These are phyloP conservation scores for Pygoscelis adeliae DNA, from an alignment of 2,113 vertebrate species.

Conservation along the genomic window DNA sequence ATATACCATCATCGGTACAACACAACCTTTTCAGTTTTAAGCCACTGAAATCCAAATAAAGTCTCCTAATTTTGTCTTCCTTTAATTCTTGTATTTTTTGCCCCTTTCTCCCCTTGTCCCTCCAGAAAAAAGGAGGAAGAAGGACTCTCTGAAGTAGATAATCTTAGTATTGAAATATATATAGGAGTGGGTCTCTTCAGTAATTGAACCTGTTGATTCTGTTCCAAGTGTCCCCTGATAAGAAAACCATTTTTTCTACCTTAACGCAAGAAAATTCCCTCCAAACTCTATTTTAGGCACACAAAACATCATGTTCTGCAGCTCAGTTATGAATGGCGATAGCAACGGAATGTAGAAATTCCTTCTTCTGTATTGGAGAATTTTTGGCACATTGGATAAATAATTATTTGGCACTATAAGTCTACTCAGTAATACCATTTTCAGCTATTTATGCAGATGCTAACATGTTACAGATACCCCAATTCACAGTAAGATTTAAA, in stretches of 20 bases:
- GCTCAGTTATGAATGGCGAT: background rate
- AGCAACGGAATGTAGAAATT: background rate
- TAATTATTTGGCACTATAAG: background rate
- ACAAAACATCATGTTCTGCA: background rate
- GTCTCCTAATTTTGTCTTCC: background rate
- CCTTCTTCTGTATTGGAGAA: background rate
- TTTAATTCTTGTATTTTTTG: background rate
- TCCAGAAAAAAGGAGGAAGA: background rate
- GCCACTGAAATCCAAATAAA: background rate
- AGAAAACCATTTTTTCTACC: background rate
- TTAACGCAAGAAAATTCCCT: background rate
- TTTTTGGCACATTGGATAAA: conserved; percentile 6
- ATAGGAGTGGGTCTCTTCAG: background rate
- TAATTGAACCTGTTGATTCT: background rate
- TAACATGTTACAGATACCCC: background rate
- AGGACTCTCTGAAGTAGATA: background rate
- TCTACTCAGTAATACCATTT: background rate
- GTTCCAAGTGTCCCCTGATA: background rate
- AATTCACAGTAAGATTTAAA: conserved; percentile 31
- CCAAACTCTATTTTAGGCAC: background rate
- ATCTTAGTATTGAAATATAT: background rate
- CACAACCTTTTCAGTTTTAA: background rate
- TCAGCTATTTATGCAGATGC: background rate
- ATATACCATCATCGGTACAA: fast-evolving
- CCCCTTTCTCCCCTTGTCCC: background rate